Evolutionary conservation across 2,797 vertebrate species (phyloP).

Genomic region (Leptoclinus maculatus): DNA sequence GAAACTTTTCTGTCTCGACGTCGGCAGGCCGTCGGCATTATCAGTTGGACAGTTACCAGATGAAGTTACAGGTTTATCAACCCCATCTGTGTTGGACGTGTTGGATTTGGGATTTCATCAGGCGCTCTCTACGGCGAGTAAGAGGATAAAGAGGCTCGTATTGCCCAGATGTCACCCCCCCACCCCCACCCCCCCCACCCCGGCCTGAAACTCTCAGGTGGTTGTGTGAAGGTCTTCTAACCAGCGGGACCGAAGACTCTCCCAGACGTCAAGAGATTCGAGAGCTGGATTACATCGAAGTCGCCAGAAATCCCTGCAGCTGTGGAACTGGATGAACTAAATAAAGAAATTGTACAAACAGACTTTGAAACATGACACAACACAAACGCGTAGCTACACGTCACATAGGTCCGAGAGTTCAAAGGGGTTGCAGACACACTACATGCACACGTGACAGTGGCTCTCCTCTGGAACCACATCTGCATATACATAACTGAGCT

Average conservation of each 20-base stretch:
- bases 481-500: constrained; percentile 56
- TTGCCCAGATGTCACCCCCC: constrained; percentile 42
- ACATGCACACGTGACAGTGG: constrained; percentile 62
- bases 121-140: constrained; percentile 26
- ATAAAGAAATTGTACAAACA: constrained; percentile 69
- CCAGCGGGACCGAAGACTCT: constrained; percentile 23
- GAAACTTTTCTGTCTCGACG: constrained; percentile 60
- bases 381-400: constrained; percentile 50
- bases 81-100: constrained; percentile 50
- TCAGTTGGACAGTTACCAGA: constrained; percentile 56
- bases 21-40: constrained; percentile 51
- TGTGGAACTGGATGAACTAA: constrained; percentile 70
- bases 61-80: constrained; percentile 45
- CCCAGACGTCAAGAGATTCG: constrained; percentile 36
- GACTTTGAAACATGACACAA: constrained; percentile 57
- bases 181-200: constrained; percentile 28
- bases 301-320: constrained; percentile 48
- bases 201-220: constrained; percentile 34
- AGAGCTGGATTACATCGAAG: constrained; percentile 42
- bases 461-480: constrained; percentile 60
- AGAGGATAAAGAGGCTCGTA: constrained; percentile 24
- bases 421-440: constrained; percentile 73
- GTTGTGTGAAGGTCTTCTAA: constrained; percentile 36
- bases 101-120: constrained; percentile 42
- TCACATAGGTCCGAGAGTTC: constrained; percentile 58